phyloP scores from a whole-genome alignment of 2,797 vertebrate species.

The Fundulus diaphanus region DNA sequence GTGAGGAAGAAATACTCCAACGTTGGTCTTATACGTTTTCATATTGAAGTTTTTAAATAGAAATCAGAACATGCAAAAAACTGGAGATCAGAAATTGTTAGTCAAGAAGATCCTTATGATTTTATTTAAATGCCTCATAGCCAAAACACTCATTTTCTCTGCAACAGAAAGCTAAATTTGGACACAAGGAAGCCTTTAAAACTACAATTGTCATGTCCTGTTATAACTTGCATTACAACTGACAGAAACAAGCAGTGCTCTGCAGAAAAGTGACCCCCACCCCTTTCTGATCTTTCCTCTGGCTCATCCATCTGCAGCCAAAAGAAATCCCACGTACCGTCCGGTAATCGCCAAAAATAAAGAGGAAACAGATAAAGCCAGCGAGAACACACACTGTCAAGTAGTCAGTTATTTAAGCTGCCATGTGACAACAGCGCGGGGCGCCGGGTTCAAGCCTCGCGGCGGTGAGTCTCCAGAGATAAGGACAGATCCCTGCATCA shows the following conservation, averaged over 20 bases:
- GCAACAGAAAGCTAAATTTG: neutral
- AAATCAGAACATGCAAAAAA: neutral
- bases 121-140: neutral
- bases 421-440: constrained; percentile 53
- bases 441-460: constrained; percentile 54
- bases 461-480: constrained; percentile 55
- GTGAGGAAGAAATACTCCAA: no score
- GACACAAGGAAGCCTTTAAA: constrained; percentile 5
- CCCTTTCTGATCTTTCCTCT: neutral
- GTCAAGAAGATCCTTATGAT: neutral
- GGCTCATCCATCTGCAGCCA: neutral
- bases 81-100: neutral
- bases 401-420: constrained; percentile 51
- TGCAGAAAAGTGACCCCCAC: neutral
- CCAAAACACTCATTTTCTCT: neutral
- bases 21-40: no score
- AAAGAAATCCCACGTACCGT: neutral
- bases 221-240: constrained; percentile 30
- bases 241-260: constrained; percentile 17
- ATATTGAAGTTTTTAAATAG: no score
- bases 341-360: neutral
- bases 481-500: constrained; percentile 62
- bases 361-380: constrained; percentile 18
- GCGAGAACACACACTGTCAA: constrained; percentile 42
- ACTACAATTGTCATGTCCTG: constrained; percentile 12